phyloP scores from a whole-genome alignment of 2,113 vertebrate genomes.

The Sus scrofa region DNA sequence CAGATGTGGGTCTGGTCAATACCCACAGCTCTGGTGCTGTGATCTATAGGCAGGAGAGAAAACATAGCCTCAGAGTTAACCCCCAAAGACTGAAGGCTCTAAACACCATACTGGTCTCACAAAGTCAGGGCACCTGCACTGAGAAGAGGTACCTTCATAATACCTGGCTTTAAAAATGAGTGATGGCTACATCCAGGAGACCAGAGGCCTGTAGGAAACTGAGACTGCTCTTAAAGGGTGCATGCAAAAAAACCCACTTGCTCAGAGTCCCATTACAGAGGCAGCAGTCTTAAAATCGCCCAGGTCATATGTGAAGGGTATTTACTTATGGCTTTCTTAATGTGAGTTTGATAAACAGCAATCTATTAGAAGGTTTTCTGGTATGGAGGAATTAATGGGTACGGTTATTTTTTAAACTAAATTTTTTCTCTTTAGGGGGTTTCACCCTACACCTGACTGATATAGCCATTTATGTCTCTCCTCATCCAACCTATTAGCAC shows the following conservation, averaged over 20 bases:
- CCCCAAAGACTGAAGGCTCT: not conserved
- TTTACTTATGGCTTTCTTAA: not conserved
- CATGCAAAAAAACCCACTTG: not conserved
- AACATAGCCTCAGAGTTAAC: not conserved
- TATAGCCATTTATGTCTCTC: not conserved
- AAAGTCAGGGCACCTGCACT: not conserved
- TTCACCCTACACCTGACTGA: not conserved
- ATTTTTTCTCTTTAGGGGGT: not conserved
- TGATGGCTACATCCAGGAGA: not conserved
- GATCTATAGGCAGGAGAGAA: not conserved
- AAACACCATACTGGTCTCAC: not conserved
- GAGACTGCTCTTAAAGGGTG: no score
- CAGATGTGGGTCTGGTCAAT: not conserved
- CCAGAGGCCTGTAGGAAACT: not conserved
- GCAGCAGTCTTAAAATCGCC: not conserved
- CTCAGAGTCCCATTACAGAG: not conserved
- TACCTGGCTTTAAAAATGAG: not conserved
- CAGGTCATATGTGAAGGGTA: not conserved
- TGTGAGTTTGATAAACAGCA: not conserved
- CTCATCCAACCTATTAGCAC: not conserved
- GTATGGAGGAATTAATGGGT: not conserved
- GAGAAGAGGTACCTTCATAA: not conserved
- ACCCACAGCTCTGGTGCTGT: not conserved
- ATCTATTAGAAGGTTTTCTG: not conserved
- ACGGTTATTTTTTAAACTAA: not conserved